Evolutionary conservation across 1,140 invertebrate genomes (phyloP).

Genomic region (Eciton burchellii): DNA sequence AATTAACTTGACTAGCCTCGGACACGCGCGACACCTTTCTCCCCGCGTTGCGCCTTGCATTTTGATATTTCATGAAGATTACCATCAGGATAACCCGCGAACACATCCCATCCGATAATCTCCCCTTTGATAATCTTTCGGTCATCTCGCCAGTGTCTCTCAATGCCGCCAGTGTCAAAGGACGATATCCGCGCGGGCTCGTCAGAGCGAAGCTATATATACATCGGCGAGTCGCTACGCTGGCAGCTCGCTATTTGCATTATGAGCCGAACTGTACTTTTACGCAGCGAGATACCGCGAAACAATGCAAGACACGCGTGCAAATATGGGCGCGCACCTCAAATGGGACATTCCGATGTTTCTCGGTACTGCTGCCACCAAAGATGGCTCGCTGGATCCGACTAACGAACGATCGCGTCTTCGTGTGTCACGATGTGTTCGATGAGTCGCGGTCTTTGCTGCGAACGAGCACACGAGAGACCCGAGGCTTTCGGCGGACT

Average conservation of each 20-base stretch:
- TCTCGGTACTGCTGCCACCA: conserved; percentile 82
- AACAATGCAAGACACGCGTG: conserved; percentile 84
- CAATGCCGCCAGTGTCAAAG: conserved; percentile 26
- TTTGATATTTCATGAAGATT: background rate
- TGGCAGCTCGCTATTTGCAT: conserved; percentile 73
- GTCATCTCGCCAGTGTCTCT: conserved; percentile 6
- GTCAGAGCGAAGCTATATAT: conserved; percentile 43
- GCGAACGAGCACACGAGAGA: no score
- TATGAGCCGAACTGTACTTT: conserved; percentile 79
- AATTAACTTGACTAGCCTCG: background rate
- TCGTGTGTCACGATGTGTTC: conserved; percentile 50
- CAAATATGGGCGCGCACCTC: conserved; percentile 84
- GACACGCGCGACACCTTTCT: background rate
- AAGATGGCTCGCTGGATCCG: conserved; percentile 70
- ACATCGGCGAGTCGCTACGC: conserved; percentile 52
- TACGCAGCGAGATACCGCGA: conserved; percentile 81
- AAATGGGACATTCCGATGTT: conserved; percentile 84
- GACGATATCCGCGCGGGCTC: conserved; percentile 6
- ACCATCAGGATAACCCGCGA: background rate
- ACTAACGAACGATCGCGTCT: conserved; percentile 68
- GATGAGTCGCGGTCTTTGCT: conserved; percentile 14
- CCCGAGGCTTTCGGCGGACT: no score
- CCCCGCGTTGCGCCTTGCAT: background rate
- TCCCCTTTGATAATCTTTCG: background rate
- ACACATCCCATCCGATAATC: no score